These are phyloP conservation scores for Andrena chrysosceles DNA, from an alignment of 2,888 invertebrate species.

Conservation along the genomic window DNA sequence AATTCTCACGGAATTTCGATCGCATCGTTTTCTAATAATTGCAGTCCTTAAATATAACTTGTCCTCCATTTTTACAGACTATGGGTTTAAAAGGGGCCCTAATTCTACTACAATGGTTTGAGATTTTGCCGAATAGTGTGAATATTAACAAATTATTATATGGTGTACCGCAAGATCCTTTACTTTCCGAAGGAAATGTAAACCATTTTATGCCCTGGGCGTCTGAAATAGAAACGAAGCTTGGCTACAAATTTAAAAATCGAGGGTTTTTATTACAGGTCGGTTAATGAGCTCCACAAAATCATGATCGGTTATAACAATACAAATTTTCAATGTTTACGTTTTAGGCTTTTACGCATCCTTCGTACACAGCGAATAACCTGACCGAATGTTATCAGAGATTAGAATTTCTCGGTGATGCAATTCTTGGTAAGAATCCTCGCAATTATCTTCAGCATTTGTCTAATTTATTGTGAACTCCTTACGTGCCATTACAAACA, in stretches of 20 bases:
- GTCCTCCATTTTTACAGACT: slow-evolving; percentile 79
- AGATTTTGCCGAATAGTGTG: slow-evolving; percentile 86
- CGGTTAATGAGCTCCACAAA: slow-evolving; percentile 86
- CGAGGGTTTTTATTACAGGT: slow-evolving; percentile 92
- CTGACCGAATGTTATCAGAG: slow-evolving; percentile 94
- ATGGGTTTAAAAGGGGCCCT: slow-evolving; percentile 86
- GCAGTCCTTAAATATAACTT: neutral
- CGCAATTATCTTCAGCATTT: neutral
- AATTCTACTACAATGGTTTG: slow-evolving; percentile 88
- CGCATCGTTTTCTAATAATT: neutral
- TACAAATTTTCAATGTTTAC: neutral
- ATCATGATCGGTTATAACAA: neutral
- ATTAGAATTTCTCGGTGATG: slow-evolving; percentile 70
- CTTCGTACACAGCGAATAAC: slow-evolving; percentile 93
- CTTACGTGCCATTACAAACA: neutral
- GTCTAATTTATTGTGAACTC: slow-evolving; percentile 4
- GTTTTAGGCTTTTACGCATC: slow-evolving; percentile 94
- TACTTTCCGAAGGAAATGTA: slow-evolving; percentile 55
- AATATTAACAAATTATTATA: slow-evolving; percentile 80
- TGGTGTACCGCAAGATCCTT: slow-evolving; percentile 58
- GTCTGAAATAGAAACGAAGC: slow-evolving; percentile 86
- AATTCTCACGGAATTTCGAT: neutral
- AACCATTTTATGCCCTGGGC: slow-evolving; percentile 83
- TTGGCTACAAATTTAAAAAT: slow-evolving; percentile 93
- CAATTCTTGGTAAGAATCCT: slow-evolving; percentile 60